Evolutionary conservation across 2,797 vertebrate species (phyloP), one percentile per base, ranked within the genome.

Genomic region (Leptoclinus maculatus): DNA sequence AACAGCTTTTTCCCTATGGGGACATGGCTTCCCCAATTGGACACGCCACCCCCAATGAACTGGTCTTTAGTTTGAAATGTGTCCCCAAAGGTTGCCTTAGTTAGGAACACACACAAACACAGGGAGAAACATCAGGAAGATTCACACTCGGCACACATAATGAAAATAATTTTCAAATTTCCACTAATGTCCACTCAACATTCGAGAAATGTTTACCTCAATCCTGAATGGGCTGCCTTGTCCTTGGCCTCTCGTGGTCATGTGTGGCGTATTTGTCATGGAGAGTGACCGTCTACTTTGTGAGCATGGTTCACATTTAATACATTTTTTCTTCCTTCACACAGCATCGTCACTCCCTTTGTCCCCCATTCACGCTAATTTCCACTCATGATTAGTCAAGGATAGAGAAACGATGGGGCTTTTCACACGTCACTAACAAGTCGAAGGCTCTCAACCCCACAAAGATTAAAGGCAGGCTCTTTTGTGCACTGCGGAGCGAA

Each of bases 391-490:
- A 90, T 91, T 82, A 91, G 78, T 78, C 79, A 79, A 85, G 84
- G 88, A 92, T 89, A 76, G 87, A 87, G 85, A 85, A 89, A 75
- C 57, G 56, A 74, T 71, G 70, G 82, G 69, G 84, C 82, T 89
- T 87, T 83, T 80, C 79, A 83, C 82, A 76, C 84, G 9, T 83
- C 73, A 53, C 86, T 85, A 89, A 91, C 85, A 90, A 92, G 92
- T 91, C 82, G 78, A 92, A 92, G 78, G 79, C 87, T 93, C 89
- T 93, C 85, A 83, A 27, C 81, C 84, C 83, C 85, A 57, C 78
- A 84, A 88, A 91, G 93, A 94, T 93, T 93, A 94, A 90, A 92
- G 86, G 82, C 86, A 66, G 75, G 69, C 81, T 88, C 82, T 90
- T 91, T 91, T 91, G 90, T 93, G 89, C 91, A 86, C 90, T 47